A percentile compares a stretch with the other conserved stretches of the same genome.
Evolutionary conservation across 2,888 invertebrate species (phyloP).

Genomic region (Caenorhabditis sp.): DNA sequence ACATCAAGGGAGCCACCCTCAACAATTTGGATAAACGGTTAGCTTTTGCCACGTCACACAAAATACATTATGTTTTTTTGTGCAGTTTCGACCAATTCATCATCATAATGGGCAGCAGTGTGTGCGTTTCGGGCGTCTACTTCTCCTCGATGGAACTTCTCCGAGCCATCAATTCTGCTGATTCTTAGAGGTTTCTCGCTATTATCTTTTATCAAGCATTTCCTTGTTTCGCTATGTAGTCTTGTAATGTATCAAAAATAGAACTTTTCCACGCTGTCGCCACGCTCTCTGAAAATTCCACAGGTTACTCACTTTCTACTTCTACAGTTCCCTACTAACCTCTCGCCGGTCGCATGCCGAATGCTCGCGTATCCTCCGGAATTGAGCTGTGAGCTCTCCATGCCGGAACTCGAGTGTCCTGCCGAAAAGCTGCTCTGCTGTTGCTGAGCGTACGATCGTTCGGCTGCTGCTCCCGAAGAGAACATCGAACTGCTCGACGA

Average conservation of each 20-base stretch:
- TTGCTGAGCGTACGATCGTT: too few species aligned
- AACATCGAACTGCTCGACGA: too few species aligned
- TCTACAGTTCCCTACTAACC: conserved; percentile 9
- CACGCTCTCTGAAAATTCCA: conserved; percentile 13
- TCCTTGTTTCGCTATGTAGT: too few species aligned
- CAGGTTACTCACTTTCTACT: neutral
- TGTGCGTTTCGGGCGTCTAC: conserved; percentile 88
- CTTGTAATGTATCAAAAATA: conserved; percentile 3
- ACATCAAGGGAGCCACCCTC: conserved; percentile 89
- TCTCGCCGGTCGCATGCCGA: conserved; percentile 32
- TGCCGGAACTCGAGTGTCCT: conserved; percentile 24
- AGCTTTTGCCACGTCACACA: neutral
- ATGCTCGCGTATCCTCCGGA: conserved; percentile 39
- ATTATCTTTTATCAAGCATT: neutral
- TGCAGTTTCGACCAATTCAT: conserved; percentile 92
- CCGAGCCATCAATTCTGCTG: conserved; percentile 70
- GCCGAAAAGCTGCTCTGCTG: conserved; percentile 10
- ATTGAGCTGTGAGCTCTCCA: conserved; percentile 26
- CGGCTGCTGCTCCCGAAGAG: too few species aligned
- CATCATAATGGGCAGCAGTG: conserved; percentile 91
- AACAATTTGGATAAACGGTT: conserved; percentile 80
- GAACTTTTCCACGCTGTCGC: neutral
- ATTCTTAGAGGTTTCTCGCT: neutral
- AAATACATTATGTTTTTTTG: too few species aligned
- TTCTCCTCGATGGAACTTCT: conserved; percentile 77